phyloP scores from a whole-genome alignment of 2,797 vertebrate species.

The Spinus olivaceus region DNA sequence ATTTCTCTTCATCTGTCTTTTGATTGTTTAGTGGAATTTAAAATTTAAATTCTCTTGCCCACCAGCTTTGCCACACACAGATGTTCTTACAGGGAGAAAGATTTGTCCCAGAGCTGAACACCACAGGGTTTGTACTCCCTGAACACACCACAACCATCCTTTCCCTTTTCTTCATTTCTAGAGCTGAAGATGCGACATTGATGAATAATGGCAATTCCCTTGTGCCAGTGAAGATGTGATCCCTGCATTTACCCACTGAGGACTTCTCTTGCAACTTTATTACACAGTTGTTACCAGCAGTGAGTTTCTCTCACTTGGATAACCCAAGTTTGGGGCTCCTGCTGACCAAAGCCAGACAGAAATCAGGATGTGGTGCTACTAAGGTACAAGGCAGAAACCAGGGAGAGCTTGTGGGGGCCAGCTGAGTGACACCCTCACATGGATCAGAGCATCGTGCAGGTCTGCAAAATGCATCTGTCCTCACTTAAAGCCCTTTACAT shows the following conservation, averaged over 20 bases:
- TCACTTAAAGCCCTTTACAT: background rate
- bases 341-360: background rate
- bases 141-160: background rate
- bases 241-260: background rate
- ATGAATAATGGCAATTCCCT: background rate
- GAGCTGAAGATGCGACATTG: background rate
- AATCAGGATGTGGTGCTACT: background rate
- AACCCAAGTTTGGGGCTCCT: background rate
- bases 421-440: background rate
- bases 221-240: background rate
- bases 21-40: background rate
- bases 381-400: background rate
- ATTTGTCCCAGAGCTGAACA: background rate
- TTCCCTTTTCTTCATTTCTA: background rate
- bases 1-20: background rate
- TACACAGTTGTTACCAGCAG: background rate
- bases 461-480: background rate
- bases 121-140: background rate
- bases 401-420: background rate
- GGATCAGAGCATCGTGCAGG: background rate
- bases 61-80: background rate
- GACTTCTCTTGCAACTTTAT: background rate
- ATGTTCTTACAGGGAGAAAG: background rate
- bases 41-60: background rate
- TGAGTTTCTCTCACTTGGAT: background rate